Evolutionary conservation across 2,888 invertebrate species (phyloP), one percentile per base, ranked within the genome.

Genomic region (Myopa tessellatipennis): DNA sequence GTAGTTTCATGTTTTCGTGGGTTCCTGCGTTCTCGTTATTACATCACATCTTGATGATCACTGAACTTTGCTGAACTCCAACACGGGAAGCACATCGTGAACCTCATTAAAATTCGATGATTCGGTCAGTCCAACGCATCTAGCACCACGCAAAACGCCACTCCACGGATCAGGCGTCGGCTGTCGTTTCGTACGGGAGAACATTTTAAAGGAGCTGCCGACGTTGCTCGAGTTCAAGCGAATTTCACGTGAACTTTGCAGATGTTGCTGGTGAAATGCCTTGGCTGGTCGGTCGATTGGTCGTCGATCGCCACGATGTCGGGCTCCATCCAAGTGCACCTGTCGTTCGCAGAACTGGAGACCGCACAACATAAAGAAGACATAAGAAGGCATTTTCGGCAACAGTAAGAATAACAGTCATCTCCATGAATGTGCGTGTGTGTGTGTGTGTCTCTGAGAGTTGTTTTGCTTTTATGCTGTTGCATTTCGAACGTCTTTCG

Each of bases 311-410:
- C 60, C 18, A 36, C 26, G 36, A 26, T 34, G 4, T 36, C 38
- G 38, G 38, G 14, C 10, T 36, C 36, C 36, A 36, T 4, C 26
- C 26, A 38, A 7, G 16, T 36, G 65, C 65, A 65, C 65, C 65
- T 65, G 65, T 65, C 65, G 6, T 65, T 65, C 65, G 65, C 65
- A 65, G 65, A 65, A 65, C 38, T 38, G 38, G 38, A 38, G 36
- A 8, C 6, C 34, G 34, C 8, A 5, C 26, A 26, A 34, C 5
- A 61, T n/a, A 18, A 45, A 45, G 45, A 45, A 6, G 7, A 45
- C 10, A n/a, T 12, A 16, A 55, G 5, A 55, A 55, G 0, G 14
- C 16, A 5, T 55, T 55, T n/a, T 55, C 10, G 16, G 55, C 55
- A 55, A 55, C 55, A 55, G 16, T 45, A 10, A 55, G 55, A 55